Conservation (phyloP, 2,113 vertebrate species). For the Corythaeola cristata region DNA sequence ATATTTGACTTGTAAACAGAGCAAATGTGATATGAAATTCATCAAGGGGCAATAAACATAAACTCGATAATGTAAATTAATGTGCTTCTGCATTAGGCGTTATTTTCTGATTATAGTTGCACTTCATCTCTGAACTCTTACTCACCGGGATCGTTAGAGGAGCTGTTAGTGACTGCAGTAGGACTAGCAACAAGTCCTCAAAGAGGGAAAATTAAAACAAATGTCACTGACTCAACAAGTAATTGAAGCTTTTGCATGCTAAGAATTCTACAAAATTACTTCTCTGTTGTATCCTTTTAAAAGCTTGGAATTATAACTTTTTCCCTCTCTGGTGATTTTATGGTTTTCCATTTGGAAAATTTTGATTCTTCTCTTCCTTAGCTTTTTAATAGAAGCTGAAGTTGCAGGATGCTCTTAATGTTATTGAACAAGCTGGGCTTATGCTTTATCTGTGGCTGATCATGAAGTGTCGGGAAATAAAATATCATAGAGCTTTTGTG, state of each 20-base stretch:
- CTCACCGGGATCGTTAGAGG: neutral
- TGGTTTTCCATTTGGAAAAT: neutral
- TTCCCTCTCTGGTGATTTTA: neutral
- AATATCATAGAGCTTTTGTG: neutral
- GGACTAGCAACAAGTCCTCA: neutral
- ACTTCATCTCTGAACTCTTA: neutral
- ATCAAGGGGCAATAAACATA: neutral
- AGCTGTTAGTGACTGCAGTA: neutral
- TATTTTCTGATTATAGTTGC: neutral
- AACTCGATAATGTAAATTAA: neutral
- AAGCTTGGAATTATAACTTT: neutral
- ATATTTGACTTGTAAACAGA: neutral
- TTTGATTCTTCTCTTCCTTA: neutral
- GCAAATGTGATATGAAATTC: neutral
- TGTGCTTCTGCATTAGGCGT: neutral
- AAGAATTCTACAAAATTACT: neutral
- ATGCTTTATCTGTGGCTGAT: neutral
- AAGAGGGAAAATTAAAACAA: neutral
- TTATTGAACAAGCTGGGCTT: neutral
- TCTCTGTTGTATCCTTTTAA: neutral
- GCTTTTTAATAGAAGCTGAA: neutral
- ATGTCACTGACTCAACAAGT: neutral
- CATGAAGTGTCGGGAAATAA: neutral
- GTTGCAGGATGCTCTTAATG: neutral
- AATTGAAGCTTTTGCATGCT: neutral